These are phyloP conservation scores for Aegithalos caudatus DNA, from an alignment of 2,113 vertebrate species.

Conservation along the genomic window DNA sequence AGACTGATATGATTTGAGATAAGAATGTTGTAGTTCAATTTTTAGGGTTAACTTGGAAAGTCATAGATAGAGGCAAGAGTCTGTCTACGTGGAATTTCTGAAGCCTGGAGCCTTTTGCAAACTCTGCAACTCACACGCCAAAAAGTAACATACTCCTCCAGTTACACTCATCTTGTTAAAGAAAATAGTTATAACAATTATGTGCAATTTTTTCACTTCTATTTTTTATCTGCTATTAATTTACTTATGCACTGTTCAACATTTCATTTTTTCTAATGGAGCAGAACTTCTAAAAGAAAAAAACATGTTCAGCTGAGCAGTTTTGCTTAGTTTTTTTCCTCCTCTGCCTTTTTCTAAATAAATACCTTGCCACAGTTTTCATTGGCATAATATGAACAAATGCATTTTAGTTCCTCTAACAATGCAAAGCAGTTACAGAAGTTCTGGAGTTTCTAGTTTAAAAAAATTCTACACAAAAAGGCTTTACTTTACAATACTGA, in stretches of 20 bases:
- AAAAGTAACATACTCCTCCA: slow-evolving; percentile 37
- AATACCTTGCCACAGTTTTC: slow-evolving; percentile 66
- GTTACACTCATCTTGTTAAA: slow-evolving; percentile 52
- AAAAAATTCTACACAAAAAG: slow-evolving; percentile 39
- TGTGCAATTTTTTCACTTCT: slow-evolving; percentile 59
- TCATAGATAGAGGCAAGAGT: not conserved
- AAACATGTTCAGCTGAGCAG: slow-evolving; percentile 41
- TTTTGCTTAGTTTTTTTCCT: slow-evolving; percentile 37
- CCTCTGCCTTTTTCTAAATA: slow-evolving; percentile 71
- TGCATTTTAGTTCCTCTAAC: slow-evolving; percentile 50
- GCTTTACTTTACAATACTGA: slow-evolving; percentile 19
- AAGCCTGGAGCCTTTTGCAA: slow-evolving; percentile 49
- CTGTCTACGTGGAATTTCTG: slow-evolving; percentile 35
- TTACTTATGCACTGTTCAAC: slow-evolving; percentile 65
- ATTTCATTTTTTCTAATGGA: slow-evolving; percentile 67
- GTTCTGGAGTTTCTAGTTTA: slow-evolving; percentile 46
- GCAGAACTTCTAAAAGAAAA: slow-evolving; percentile 62
- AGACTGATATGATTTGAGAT: slow-evolving; percentile 55
- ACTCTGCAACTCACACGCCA: slow-evolving; percentile 43
- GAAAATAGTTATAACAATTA: slow-evolving; percentile 63
- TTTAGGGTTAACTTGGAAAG: slow-evolving; percentile 58
- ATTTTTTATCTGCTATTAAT: slow-evolving; percentile 49
- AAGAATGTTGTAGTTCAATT: slow-evolving; percentile 62
- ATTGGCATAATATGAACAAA: slow-evolving; percentile 61
- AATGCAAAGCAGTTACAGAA: slow-evolving; percentile 51